Base-by-base conservation (phyloP, 1,140 invertebrate genomes). In the Zaprionus lachaisei region DNA sequence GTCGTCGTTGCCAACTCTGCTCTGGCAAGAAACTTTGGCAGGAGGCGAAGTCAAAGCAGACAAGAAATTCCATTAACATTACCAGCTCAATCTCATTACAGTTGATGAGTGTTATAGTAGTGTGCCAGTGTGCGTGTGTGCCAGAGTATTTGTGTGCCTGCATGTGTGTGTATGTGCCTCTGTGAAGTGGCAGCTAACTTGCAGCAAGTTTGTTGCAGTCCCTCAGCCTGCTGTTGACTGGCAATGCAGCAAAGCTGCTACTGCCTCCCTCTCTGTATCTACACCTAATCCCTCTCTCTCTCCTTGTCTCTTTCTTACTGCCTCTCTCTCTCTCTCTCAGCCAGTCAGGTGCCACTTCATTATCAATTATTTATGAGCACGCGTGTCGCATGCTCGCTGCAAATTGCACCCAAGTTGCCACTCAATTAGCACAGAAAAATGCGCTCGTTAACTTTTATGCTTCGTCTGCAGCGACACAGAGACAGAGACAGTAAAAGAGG, bases 1-100 rank as follows among this genome's bases (percentile, higher is more conserved):
- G 67, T 74, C 75, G 65, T 73, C 74, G 47, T 66, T 20, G 24
- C 26, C 60, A 63, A 49, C 44, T 44, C 26, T 62, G 37, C 62
- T 22, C 54, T 51, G 77, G 51, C 37, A 41, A 41, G 44, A 72
- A 71, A 67, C 60, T 66, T 83, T 80, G 69, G 60, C 65, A 54
- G 15, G 49, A 58, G 15, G 31, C 31, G 31, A 34, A 34, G 31
- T 2, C 1, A n/a, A 17, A 17, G 20, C n/a, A 17, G 20, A 62
- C 68, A 89, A 89, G 81, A 89, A 89, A 89, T 89, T 89, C 79
- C 81, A 84, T 89, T 89, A 89, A 79, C 84, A 90, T 89, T 89
- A 77, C 85, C 84, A 89, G 14, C 60, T 67, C 65, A 56, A 67
- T 79, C 84, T 89, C 84, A 89, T 89, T 89, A 89, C 74, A 78